A percentile compares a stretch with the other conserved stretches of the same genome.
These are phyloP conservation scores for Anhinga anhinga DNA, from an alignment of 2,113 vertebrate species.

Conservation along the genomic window DNA sequence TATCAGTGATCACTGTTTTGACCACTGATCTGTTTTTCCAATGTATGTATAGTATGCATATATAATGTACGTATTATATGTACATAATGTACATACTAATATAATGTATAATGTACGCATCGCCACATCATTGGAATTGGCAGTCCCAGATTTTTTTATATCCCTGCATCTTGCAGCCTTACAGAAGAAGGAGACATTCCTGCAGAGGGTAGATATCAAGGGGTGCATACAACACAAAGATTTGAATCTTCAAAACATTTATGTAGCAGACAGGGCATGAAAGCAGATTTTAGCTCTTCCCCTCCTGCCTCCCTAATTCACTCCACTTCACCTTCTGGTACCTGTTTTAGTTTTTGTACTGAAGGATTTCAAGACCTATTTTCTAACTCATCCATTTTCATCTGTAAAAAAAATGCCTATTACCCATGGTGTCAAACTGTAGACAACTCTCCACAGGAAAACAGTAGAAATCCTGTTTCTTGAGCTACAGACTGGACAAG, in stretches of 20 bases:
- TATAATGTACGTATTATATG: background rate
- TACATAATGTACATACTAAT: background rate
- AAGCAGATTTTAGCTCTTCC: background rate
- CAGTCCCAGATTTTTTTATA: background rate
- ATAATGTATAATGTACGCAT: accelerated
- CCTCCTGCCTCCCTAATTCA: background rate
- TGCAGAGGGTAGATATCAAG: background rate
- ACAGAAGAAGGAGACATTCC: background rate
- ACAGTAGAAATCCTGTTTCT: background rate
- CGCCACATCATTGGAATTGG: background rate
- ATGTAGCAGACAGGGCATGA: background rate
- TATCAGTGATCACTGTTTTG: background rate
- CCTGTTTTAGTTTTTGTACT: background rate
- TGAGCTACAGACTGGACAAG: background rate
- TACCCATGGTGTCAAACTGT: background rate
- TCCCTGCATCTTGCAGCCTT: background rate
- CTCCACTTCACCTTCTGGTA: background rate
- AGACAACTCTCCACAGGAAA: background rate
- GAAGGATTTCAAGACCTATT: background rate
- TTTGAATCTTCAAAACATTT: background rate
- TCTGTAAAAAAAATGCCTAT: background rate
- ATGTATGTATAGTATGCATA: background rate
- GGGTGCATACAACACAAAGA: background rate
- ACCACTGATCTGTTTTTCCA: background rate
- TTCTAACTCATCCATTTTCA: background rate